phyloP scores from a whole-genome alignment of 2,888 invertebrate genomes.

The Diplolepis rosae region DNA sequence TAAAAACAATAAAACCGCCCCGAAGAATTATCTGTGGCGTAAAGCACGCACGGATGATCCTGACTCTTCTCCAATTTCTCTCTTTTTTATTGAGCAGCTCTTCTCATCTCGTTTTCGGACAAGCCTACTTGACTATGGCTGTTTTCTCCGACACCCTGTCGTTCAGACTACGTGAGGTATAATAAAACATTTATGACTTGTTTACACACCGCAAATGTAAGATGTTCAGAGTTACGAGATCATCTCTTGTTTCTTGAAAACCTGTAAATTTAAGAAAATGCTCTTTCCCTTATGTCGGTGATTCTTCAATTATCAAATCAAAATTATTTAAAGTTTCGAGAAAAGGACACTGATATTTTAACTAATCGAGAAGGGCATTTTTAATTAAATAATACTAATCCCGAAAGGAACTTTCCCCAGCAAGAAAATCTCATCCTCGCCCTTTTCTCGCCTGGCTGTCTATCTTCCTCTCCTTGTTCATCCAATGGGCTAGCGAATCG shows the following conservation, averaged over 20 bases:
- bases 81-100: conserved; percentile 42
- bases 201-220: conserved; percentile 58
- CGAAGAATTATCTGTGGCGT: conserved; percentile 59
- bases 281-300: not conserved
- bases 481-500: conserved; percentile 64
- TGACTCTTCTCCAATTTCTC: conserved; percentile 41
- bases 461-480: conserved; percentile 48
- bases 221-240: not conserved
- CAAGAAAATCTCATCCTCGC: conserved; percentile 57
- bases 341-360: conserved; percentile 37
- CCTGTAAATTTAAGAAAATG: not conserved
- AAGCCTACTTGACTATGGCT: conserved; percentile 34
- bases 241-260: not conserved
- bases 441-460: conserved; percentile 53
- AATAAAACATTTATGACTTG: conserved; percentile 69
- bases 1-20: conserved; percentile 60
- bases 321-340: not conserved
- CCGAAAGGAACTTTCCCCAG: conserved; percentile 61
- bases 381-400: conserved; percentile 74
- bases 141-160: conserved; percentile 38
- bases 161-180: conserved; percentile 44
- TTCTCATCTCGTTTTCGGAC: conserved; percentile 32
- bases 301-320: not conserved
- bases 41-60: conserved; percentile 53
- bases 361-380: conserved; percentile 64